Percentiles rank a stretch among this genome's conserved stretches.
These are phyloP conservation scores for Amyelois transitella DNA, from an alignment of 1,140 invertebrate species.

Conservation along the genomic window DNA sequence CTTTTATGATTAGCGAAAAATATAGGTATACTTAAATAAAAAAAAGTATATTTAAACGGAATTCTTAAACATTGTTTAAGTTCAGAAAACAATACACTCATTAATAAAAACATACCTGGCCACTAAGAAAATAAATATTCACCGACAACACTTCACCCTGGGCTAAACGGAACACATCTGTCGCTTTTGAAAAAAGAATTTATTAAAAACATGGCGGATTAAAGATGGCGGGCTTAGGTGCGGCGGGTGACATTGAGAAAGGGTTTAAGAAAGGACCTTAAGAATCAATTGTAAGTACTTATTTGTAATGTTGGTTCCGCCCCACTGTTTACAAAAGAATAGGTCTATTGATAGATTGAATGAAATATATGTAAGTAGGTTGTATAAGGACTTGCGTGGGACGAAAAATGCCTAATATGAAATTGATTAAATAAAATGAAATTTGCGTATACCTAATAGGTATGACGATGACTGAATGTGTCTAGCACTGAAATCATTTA, in stretches of 20 bases:
- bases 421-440: too few species aligned
- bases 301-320: not conserved
- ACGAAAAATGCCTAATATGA: too few species aligned
- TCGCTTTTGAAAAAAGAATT: conserved; percentile 44
- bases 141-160: conserved; percentile 26
- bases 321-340: not conserved
- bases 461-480: too few species aligned
- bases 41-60: too few species aligned
- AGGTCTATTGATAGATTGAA: too few species aligned
- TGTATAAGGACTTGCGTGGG: too few species aligned
- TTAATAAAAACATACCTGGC: not conserved
- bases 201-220: conserved; percentile 51
- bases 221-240: conserved; percentile 61
- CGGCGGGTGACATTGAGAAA: conserved; percentile 17
- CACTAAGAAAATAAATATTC: not conserved
- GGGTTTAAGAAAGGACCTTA: not conserved
- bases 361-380: too few species aligned
- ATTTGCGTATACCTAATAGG: too few species aligned
- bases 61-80: too few species aligned
- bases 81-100: not conserved
- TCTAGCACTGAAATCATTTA: too few species aligned
- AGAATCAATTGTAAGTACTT: not conserved
- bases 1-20: too few species aligned
- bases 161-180: conserved; percentile 46
- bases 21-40: too few species aligned